A percentile compares a stretch with the other conserved stretches of the same genome.
These are phyloP conservation scores for Eristalinus sepulchralis DNA, from an alignment of 2,888 invertebrate species.

Conservation along the genomic window DNA sequence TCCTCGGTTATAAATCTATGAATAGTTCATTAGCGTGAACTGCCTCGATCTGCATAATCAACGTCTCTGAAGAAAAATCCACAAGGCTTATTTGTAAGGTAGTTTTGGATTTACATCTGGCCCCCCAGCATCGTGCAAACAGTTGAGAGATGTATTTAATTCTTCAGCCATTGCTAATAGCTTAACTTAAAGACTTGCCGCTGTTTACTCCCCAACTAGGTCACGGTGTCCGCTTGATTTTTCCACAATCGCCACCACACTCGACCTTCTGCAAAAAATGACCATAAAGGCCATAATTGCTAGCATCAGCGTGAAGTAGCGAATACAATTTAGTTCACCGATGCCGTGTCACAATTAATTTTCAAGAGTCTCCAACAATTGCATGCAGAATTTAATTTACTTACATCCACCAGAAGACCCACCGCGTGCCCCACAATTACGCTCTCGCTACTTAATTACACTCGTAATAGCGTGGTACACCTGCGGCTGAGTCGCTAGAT, in stretches of 20 bases:
- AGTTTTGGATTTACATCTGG: background rate
- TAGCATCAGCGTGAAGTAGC: background rate
- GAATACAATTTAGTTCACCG: background rate
- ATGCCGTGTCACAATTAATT: background rate
- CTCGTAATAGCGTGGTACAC: background rate
- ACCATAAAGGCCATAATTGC: background rate
- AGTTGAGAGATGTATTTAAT: background rate
- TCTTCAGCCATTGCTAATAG: background rate
- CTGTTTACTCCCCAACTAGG: background rate
- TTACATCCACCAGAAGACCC: background rate
- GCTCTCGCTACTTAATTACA: background rate
- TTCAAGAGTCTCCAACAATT: background rate
- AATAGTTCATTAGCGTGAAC: background rate
- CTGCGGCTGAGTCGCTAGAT: slow-evolving; percentile 1
- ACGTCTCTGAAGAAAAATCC: background rate
- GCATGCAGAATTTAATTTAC: background rate
- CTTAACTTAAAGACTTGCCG: background rate
- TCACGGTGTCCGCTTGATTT: background rate
- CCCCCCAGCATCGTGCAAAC: background rate
- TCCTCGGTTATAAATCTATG: too few relatives aligned
- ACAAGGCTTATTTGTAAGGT: background rate
- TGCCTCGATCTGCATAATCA: background rate
- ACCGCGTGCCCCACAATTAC: background rate
- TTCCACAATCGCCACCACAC: background rate
- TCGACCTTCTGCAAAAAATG: background rate